Conservation (phyloP, 2,888 invertebrate species). For the Megaustenia siamemsis region DNA sequence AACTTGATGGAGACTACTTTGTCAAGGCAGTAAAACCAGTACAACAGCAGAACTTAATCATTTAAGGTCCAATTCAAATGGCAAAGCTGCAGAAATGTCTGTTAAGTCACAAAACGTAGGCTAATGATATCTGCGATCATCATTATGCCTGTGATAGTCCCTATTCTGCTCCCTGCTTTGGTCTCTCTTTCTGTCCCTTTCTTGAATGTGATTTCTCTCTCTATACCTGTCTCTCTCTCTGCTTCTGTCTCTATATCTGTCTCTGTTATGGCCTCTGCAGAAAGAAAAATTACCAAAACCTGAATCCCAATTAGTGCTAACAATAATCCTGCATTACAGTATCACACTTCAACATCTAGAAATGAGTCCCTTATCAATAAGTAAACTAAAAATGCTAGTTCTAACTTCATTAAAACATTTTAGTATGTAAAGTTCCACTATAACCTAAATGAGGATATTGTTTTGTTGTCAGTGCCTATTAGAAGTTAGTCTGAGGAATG, state of each 20-base stretch:
- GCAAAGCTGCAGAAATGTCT: background rate
- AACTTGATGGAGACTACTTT: too few relatives aligned
- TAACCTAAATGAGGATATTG: too few relatives aligned
- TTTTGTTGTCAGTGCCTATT: too few relatives aligned
- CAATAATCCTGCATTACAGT: too few relatives aligned
- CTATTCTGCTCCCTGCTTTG: constrained; percentile 29
- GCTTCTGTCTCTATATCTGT: constrained; percentile 32
- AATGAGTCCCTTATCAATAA: too few relatives aligned
- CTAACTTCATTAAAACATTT: too few relatives aligned
- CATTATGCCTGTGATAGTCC: constrained; percentile 22
- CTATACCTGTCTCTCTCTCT: constrained; percentile 26
- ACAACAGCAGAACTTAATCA: background rate
- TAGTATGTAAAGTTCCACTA: too few relatives aligned
- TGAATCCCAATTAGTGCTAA: too few relatives aligned
- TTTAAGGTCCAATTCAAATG: background rate
- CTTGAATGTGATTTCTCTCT: constrained; percentile 17
- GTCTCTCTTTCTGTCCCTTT: constrained; percentile 17
- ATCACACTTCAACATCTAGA: too few relatives aligned
- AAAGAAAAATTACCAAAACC: too few relatives aligned
- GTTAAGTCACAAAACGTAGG: background rate
- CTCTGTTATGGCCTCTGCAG: constrained; percentile 21
- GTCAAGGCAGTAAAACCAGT: background rate
- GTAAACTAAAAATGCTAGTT: too few relatives aligned
- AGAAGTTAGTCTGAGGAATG: too few relatives aligned
- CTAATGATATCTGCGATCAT: constrained; percentile 33